Evolutionary conservation across 2,797 vertebrate genomes (phyloP).

Genomic region (Poeciliopsis turneri): DNA sequence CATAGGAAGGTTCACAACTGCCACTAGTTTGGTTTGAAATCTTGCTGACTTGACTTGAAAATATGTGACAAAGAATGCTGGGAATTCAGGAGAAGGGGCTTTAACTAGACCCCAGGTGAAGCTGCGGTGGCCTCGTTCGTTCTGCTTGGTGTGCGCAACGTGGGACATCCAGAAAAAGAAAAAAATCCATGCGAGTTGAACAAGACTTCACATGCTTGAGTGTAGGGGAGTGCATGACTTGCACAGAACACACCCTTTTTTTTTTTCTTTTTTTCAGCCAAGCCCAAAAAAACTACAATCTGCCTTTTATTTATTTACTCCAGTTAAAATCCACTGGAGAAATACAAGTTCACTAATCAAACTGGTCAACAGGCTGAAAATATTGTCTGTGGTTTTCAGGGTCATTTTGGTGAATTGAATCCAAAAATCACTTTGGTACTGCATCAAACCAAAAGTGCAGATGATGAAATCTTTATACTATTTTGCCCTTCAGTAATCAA

Average conservation of each 20-base stretch:
- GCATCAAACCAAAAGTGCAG: no score
- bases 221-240: neutral
- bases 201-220: slow-evolving; percentile 35
- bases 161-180: neutral
- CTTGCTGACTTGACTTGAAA: neutral
- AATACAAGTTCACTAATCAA: neutral
- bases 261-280: neutral
- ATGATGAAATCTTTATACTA: no score
- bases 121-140: neutral
- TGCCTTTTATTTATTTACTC: neutral
- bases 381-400: no score
- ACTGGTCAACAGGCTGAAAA: no score
- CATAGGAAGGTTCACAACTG: neutral
- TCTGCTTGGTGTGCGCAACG: neutral
- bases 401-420: no score
- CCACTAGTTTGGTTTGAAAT: neutral
- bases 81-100: neutral
- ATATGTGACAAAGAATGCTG: neutral
- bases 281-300: neutral
- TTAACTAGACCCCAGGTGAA: slow-evolving; percentile 2
- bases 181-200: neutral
- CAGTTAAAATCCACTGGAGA: neutral
- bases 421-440: no score
- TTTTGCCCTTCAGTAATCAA: no score
- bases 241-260: slow-evolving; percentile 9